Evolutionary conservation across 2,888 invertebrate genomes (phyloP), one percentile per base, ranked within the genome.

Genomic region (Xylota sylvarum): DNA sequence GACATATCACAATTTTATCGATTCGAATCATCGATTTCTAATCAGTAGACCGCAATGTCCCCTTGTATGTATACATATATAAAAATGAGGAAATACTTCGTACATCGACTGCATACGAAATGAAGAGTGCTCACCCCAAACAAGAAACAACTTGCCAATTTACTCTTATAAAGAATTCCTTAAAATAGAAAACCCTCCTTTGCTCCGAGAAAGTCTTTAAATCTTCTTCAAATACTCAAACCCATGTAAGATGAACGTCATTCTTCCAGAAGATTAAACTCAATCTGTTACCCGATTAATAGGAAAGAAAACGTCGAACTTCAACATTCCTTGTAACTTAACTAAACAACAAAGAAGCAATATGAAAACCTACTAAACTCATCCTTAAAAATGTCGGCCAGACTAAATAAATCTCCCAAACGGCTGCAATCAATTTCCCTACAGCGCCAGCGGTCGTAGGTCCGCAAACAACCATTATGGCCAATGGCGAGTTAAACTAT

Each of bases 361-460:
- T 43, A 27, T 23, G n/a, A 6, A 60, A 60, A n/a, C 27, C 30
- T 17, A 14, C 27, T 1, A 17, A 58, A 64, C 32, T 35, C 46
- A 46, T 56, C 55, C 43, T 40, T 35, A 46, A 32, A 48, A 23
- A 2, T 14, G 50, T 37, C 56, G 37, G 14, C 79, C 79, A 79
- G 72, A 72, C 72, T 2, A 43, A 19, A 73, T 80, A 80, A 80
- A 80, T 80, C 80, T 58, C 32, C 19, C 14, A 60, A 80, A 58
- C 50, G 65, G 12, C 32, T 50, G 40, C 65, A 80, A 73, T 80
- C 80, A 65, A 73, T 80, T 65, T 65, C 23, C 64, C 14, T 19
- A 32, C 43, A 35, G 32, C 32, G 65, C 23, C 43, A 35, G 32
- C 32, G 65, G 50, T 17, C 27, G 17, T 67, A 48, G 64, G 23